Evolutionary conservation across 1,140 invertebrate genomes (phyloP), one percentile per base, ranked within the genome.

Genomic region (Zeugodacus cucurbitae): DNA sequence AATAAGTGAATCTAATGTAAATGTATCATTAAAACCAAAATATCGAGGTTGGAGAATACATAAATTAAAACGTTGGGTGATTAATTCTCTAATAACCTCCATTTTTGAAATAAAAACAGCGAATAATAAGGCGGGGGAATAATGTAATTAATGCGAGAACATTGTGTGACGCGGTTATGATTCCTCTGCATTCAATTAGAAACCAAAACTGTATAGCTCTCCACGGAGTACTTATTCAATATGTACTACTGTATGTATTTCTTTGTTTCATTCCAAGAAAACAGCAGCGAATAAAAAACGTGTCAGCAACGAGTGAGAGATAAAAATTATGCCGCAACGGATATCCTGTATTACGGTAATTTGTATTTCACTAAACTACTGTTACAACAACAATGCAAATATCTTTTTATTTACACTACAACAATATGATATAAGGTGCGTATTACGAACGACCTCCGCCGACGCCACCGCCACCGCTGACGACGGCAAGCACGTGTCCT

Each of bases 271-370:
- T 48, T 82, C 48, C 41, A 22, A 41, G 41, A 82, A 82, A 22
- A 82, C 74, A 34, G 34, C 8, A 2, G 20, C 26, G 41, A 48
- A 82, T 14, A 48, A 48, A 82, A 82, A 82, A 26, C 74, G 74
- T 82, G 74, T 37, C 74, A 82, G 41, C 41, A 10, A 41, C 22
- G 34, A 82, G 41, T 82, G 74, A 82, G 44, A 82, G 74, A 82
- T 82, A 82, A 82, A 82, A 82, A 82, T 44, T 82, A 82, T 41
- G 41, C n/a, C 41, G 10, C 74, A 82, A 82, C 74, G 74, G 74
- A 82, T 82, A 82, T 82, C 74, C 74, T 48, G 74, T 82, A 82
- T 82, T 82, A 54, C 74, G 37, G 74, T 82, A 82, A 82, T 82
- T 82, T 82, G 74, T 82, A 82, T 54, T 82, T 82, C 10, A 22